Base-by-base conservation (phyloP, 2,888 invertebrate genomes). In the Trichogramma evanescens region DNA sequence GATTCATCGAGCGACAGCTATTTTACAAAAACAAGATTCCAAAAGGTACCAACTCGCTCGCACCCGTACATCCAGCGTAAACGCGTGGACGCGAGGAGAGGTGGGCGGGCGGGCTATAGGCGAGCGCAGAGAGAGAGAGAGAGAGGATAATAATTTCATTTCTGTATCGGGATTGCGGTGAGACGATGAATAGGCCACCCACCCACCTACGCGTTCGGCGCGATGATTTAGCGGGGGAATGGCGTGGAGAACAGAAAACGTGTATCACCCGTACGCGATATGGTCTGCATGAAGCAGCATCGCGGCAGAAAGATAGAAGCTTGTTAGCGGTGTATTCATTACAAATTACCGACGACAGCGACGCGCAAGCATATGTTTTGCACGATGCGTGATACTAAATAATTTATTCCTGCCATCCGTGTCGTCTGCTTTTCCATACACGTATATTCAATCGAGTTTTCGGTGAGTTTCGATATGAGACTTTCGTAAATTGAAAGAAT, bases 311-410 rank as follows among this genome's bases (percentile, higher is more conserved):
- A 39, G 26, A 38, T 48, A 13, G 63, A 56, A 66, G 69, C 71
- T 74, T 72, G 73, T 74, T 74, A 74, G 72, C 67, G 67, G 67
- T 67, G 70, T 74, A 74, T 74, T 74, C 74, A 74, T 72, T 74
- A 70, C 71, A 72, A 74, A 74, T 74, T 72, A 71, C 70, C 71
- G 69, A 65, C 70, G 67, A 59, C 68, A 62, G 39, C n/a, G 26
- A 65, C 57, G 65, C 61, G 57, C 50, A 26, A 26, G 2, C 26
- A 2, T 26, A 3, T 26, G 26, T 26, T 26, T 26, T 26, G 26
- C 26, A 26, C 26, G 26, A 26, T 26, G 26, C 26, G 26, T 26
- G 26, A 26, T 26, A 26, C 26, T 26, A 26, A 26, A 26, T 26
- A 26, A 26, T 3, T 2, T 26, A 26, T 26, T 26, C 26, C 26